Percentiles rank a stretch among this genome's conserved stretches.
Evolutionary conservation across 2,888 invertebrate genomes (phyloP).

Genomic region (Dioctria rufipes): DNA sequence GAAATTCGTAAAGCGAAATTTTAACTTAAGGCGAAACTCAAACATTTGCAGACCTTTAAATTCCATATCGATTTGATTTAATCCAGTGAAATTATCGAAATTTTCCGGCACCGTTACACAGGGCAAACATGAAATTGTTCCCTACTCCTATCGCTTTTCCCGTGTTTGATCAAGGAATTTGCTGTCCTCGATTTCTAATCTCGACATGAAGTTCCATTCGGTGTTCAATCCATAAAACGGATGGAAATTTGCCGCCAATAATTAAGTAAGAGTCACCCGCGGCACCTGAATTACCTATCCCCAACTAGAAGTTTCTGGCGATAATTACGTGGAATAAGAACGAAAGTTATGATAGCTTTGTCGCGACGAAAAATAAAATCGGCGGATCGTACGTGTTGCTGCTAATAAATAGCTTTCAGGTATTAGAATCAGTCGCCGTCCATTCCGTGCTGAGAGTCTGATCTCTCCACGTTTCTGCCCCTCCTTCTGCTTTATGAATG

Average conservation of each 20-base stretch:
- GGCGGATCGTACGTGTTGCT: slow-evolving; percentile 49
- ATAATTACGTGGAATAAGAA: slow-evolving; percentile 51
- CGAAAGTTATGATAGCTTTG: slow-evolving; percentile 50
- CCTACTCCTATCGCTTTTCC: slow-evolving; percentile 40
- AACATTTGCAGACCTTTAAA: slow-evolving; percentile 15
- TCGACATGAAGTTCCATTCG: slow-evolving; percentile 43
- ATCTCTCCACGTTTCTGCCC: slow-evolving; percentile 33
- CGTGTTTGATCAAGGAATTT: slow-evolving; percentile 49
- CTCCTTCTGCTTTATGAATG: slow-evolving; percentile 28
- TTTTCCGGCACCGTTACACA: slow-evolving; percentile 43
- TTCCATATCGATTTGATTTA: slow-evolving; percentile 36
- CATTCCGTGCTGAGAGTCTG: slow-evolving; percentile 29
- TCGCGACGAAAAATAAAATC: slow-evolving; percentile 49
- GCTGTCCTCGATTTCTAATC: slow-evolving; percentile 48
- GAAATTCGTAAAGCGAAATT: not conserved
- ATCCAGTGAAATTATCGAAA: slow-evolving; percentile 40
- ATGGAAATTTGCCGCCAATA: slow-evolving; percentile 49
- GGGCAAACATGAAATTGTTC: slow-evolving; percentile 46
- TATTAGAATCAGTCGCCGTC: slow-evolving; percentile 21
- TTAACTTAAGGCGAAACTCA: slow-evolving; percentile 5
- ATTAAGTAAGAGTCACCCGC: slow-evolving; percentile 48
- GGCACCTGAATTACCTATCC: slow-evolving; percentile 41
- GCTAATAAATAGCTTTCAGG: slow-evolving; percentile 47
- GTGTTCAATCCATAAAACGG: slow-evolving; percentile 45
- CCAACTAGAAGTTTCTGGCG: slow-evolving; percentile 17